These are phyloP conservation scores for Aythya baeri DNA, from an alignment of 2,113 vertebrate species.

Conservation along the genomic window DNA sequence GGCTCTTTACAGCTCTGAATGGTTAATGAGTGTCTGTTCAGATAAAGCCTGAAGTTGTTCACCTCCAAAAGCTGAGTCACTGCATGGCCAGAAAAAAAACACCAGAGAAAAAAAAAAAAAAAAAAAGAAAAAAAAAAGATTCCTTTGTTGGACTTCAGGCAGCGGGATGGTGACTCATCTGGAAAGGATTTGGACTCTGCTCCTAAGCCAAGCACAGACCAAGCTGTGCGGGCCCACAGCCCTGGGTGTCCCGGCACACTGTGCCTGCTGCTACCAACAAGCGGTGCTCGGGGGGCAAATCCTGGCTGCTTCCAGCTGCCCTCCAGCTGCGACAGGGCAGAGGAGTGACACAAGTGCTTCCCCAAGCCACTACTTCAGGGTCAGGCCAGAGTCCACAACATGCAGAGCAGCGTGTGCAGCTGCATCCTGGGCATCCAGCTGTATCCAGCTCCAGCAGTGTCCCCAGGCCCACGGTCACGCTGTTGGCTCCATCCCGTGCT, in stretches of 20 bases:
- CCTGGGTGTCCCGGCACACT: too few relatives aligned
- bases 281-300: too few relatives aligned
- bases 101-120: not conserved
- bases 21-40: not conserved
- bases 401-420: accelerated
- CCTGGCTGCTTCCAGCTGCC: too few relatives aligned
- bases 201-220: not conserved
- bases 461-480: not conserved
- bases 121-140: not conserved
- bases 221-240: too few relatives aligned
- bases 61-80: slow-evolving; percentile 56
- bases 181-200: not conserved
- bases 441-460: not conserved
- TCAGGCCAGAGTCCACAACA: accelerated
- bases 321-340: not conserved
- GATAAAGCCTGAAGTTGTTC: not conserved
- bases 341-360: not conserved
- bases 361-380: not conserved
- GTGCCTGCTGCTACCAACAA: too few relatives aligned
- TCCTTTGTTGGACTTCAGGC: not conserved
- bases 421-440: not conserved
- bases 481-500: not conserved
- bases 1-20: slow-evolving; percentile 5
- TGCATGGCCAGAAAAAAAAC: not conserved
- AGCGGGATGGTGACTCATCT: slow-evolving; percentile 8